Conservation (phyloP, 2,113 vertebrate genomes). For the Meleagris gallopavo region DNA sequence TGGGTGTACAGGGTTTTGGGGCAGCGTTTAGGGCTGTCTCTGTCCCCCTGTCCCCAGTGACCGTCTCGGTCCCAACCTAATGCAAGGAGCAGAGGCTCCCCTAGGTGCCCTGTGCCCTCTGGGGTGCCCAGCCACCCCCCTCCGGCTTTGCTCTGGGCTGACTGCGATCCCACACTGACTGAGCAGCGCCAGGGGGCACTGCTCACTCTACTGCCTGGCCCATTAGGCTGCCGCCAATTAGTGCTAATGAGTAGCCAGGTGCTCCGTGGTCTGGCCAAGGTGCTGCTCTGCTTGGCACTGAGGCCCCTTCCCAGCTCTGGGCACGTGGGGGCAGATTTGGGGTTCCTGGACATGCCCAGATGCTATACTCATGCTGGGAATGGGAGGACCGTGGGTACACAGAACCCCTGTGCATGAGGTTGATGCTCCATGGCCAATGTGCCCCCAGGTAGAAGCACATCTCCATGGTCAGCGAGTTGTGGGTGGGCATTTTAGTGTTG, state of each 20-base stretch:
- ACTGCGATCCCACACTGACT: background rate
- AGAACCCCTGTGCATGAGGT: background rate
- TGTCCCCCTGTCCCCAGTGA: background rate
- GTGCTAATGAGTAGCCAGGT: background rate
- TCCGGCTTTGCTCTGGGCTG: background rate
- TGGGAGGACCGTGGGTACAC: background rate
- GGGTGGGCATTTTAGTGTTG: background rate
- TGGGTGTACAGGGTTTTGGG: background rate
- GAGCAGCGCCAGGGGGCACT: background rate
- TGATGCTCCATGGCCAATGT: background rate
- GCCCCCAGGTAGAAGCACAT: background rate
- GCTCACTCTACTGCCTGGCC: background rate
- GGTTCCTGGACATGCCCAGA: background rate
- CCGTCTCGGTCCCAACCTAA: background rate
- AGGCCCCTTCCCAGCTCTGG: background rate
- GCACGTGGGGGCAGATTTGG: background rate
- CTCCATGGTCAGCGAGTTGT: background rate
- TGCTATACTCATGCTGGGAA: background rate
- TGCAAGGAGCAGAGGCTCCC: background rate
- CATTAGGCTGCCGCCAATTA: slow-evolving; percentile 7
- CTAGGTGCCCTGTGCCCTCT: background rate
- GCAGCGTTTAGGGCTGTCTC: background rate
- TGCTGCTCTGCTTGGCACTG: background rate
- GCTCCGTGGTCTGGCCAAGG: background rate
- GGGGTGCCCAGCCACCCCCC: background rate